A percentile compares a stretch with the other conserved stretches of the same genome.
These are phyloP conservation scores for Orthosia incerta DNA, from an alignment of 2,888 invertebrate genomes.

Conservation along the genomic window DNA sequence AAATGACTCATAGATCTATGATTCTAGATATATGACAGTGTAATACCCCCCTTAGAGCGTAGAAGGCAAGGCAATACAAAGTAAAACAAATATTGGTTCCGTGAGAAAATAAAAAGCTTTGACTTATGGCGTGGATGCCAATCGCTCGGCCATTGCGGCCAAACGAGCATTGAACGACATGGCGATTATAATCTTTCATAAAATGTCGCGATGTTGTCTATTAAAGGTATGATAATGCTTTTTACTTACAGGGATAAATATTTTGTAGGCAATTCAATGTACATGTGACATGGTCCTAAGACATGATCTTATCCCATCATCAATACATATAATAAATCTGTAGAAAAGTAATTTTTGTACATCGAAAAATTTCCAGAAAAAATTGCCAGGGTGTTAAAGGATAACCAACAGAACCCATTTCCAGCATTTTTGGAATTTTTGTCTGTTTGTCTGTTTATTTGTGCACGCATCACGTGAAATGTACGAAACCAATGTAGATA, in stretches of 20 bases:
- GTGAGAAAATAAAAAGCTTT: slow-evolving; percentile 30
- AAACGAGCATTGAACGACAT: slow-evolving; percentile 23
- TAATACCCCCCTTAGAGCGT: neutral
- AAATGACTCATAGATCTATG: too few relatives aligned
- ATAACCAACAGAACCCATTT: too few relatives aligned
- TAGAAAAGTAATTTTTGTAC: too few relatives aligned
- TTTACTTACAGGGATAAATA: slow-evolving; percentile 3
- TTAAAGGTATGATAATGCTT: neutral
- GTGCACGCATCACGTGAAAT: too few relatives aligned
- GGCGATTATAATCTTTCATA: slow-evolving; percentile 19
- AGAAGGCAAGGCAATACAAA: slow-evolving; percentile 11
- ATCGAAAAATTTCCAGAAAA: too few relatives aligned
- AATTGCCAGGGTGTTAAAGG: too few relatives aligned
- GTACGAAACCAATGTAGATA: too few relatives aligned
- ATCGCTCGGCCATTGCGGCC: slow-evolving; percentile 23
- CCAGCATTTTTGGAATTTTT: too few relatives aligned
- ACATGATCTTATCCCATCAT: neutral
- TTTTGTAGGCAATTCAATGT: neutral
- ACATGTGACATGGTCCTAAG: neutral
- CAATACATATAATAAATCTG: too few relatives aligned
- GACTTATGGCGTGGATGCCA: slow-evolving; percentile 25
- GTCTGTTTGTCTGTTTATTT: too few relatives aligned
- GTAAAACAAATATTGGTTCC: slow-evolving; percentile 30
- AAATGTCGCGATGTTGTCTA: slow-evolving; percentile 3
- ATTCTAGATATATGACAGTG: too few relatives aligned